Percentiles rank a stretch among this genome's conserved stretches.
Evolutionary conservation across 2,113 vertebrate genomes (phyloP).

Genomic region (Uropsilus gracilis): DNA sequence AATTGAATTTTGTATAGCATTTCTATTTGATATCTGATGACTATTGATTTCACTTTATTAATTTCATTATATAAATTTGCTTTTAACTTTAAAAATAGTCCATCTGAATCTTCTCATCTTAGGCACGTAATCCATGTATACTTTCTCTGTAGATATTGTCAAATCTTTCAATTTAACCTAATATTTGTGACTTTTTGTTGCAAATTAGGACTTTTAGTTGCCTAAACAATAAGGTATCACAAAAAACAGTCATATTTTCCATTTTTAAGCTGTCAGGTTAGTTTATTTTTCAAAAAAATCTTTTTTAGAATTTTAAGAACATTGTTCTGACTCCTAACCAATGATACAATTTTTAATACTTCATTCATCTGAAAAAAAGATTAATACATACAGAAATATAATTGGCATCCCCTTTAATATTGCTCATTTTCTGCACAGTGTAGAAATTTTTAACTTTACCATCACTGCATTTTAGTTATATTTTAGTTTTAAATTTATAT

Average conservation of each 20-base stretch:
- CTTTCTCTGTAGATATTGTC: neutral
- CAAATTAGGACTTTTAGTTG: neutral
- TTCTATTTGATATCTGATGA: neutral
- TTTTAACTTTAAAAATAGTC: neutral
- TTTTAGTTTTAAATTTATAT: neutral
- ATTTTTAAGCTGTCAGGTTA: neutral
- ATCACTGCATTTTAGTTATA: neutral
- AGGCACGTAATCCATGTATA: neutral
- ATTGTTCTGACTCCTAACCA: neutral
- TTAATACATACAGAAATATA: neutral
- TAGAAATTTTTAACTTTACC: neutral
- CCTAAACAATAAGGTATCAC: neutral
- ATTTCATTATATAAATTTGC: neutral
- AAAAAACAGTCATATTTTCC: neutral
- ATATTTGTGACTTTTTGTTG: neutral
- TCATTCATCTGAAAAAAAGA: neutral
- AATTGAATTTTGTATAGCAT: neutral
- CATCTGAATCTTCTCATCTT: neutral
- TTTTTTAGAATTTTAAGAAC: neutral
- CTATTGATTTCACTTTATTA: neutral
- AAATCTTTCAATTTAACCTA: rapidly evolving
- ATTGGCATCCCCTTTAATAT: neutral
- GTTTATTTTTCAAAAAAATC: neutral
- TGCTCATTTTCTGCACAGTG: neutral
- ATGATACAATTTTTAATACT: neutral